A percentile compares a stretch with the other conserved stretches of the same genome.
Evolutionary conservation across 2,888 invertebrate species (phyloP).

Genomic region (Antheraea assamensis): DNA sequence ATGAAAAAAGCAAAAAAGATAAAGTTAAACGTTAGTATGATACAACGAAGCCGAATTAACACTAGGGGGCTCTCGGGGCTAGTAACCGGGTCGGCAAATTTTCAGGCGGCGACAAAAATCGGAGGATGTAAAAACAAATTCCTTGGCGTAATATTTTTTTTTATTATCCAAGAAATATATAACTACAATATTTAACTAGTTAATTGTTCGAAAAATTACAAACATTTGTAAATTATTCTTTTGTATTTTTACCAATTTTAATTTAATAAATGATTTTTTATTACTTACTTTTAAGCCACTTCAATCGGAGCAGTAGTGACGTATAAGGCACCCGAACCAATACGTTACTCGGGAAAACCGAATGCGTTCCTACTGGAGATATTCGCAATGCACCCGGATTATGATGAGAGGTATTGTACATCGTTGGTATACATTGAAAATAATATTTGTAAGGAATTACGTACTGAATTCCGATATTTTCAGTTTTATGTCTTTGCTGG

Average conservation of each 20-base stretch:
- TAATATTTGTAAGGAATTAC: not conserved
- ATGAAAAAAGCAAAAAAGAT: constrained; percentile 32
- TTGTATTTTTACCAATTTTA: too few relatives aligned
- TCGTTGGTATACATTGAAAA: not conserved
- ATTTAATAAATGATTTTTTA: not conserved
- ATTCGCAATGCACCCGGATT: constrained; percentile 78
- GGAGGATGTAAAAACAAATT: too few relatives aligned
- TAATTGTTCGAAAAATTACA: too few relatives aligned
- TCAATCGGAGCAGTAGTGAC: not conserved
- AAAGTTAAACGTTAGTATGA: constrained; percentile 31
- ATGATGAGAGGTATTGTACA: constrained; percentile 73
- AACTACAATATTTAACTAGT: too few relatives aligned
- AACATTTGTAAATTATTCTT: too few relatives aligned
- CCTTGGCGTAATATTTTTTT: too few relatives aligned
- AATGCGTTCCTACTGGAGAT: constrained; percentile 85
- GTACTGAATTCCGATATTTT: not conserved
- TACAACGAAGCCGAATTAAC: too few relatives aligned
- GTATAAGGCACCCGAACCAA: constrained; percentile 42
- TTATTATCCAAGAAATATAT: too few relatives aligned
- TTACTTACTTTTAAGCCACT: constrained; percentile 6
- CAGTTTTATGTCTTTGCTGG: not conserved
- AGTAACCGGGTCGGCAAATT: too few relatives aligned
- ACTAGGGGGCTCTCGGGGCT: too few relatives aligned
- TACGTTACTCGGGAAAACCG: constrained; percentile 63
- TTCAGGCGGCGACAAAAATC: too few relatives aligned